These are phyloP conservation scores for Drosophila kambysellisi DNA, from an alignment of 2,888 invertebrate species.

Conservation along the genomic window DNA sequence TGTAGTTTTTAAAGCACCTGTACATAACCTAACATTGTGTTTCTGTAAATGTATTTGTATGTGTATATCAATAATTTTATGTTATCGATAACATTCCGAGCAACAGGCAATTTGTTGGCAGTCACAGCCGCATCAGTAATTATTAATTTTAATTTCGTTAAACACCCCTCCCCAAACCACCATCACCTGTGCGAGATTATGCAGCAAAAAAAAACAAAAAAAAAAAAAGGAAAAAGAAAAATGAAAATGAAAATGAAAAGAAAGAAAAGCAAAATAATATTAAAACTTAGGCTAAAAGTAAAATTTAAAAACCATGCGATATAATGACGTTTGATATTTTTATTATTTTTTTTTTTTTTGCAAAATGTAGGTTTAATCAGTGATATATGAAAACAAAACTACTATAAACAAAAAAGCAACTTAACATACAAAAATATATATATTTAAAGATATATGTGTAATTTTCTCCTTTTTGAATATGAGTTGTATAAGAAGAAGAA, in stretches of 20 bases:
- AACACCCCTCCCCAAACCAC: conserved; percentile 12
- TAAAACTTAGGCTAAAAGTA: conserved; percentile 35
- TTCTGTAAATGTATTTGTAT: conserved; percentile 43
- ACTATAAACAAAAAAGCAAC: conserved; percentile 26
- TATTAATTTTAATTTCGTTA: conserved; percentile 79
- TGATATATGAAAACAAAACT: conserved; percentile 53
- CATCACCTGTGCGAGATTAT: conserved; percentile 42
- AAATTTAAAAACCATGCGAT: conserved; percentile 57
- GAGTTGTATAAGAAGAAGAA: conserved; percentile 31
- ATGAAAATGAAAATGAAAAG: not conserved
- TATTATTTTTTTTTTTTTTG: conserved; percentile 33
- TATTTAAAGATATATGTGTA: conserved; percentile 28
- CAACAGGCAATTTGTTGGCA: conserved; percentile 67
- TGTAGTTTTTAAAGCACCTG: conserved; percentile 49
- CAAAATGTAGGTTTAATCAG: conserved; percentile 64
- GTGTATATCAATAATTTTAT: conserved; percentile 48
- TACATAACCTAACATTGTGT: conserved; percentile 67
- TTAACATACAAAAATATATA: conserved; percentile 30
- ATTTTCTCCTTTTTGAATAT: conserved; percentile 54
- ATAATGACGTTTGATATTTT: conserved; percentile 74
- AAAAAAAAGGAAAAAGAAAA: rapidly evolving
- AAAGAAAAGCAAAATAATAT: conserved; percentile 6
- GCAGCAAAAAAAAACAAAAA: conserved; percentile 9
- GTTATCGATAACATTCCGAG: conserved; percentile 74
- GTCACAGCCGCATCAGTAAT: conserved; percentile 82